A percentile compares a stretch with the other conserved stretches of the same genome.
These are phyloP conservation scores for Lepidurus apus DNA, from an alignment of 1,140 invertebrate genomes.

Conservation along the genomic window DNA sequence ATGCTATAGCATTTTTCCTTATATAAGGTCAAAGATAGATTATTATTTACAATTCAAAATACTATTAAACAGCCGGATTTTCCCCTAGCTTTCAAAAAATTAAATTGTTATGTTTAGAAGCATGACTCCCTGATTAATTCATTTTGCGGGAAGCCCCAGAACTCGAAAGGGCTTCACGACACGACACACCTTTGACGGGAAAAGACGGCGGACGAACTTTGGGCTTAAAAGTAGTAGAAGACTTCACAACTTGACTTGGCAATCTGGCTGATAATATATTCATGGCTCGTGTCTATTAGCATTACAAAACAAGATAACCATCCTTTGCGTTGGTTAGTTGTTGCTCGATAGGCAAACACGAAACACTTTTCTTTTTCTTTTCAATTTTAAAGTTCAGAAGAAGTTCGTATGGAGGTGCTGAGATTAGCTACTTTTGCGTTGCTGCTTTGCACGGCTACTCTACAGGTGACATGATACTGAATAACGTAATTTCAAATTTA, in stretches of 20 bases:
- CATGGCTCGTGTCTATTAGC: background rate
- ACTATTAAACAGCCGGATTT: too few species aligned
- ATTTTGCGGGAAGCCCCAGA: background rate
- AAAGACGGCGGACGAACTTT: background rate
- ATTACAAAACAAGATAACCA: background rate
- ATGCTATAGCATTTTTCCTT: too few species aligned
- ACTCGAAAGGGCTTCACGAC: background rate
- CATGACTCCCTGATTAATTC: background rate
- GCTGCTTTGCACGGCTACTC: background rate
- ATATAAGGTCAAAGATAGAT: too few species aligned
- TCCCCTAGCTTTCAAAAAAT: too few species aligned
- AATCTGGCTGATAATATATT: conserved; percentile 19
- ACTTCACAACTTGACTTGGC: background rate
- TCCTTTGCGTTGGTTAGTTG: background rate
- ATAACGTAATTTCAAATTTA: background rate
- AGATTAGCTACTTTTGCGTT: background rate
- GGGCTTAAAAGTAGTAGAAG: background rate
- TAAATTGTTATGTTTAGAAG: too few species aligned
- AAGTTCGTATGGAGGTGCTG: background rate
- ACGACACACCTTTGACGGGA: background rate
- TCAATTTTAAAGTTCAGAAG: background rate
- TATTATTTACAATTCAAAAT: too few species aligned
- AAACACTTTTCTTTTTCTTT: background rate
- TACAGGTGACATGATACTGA: background rate
- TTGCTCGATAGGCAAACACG: background rate